These are phyloP conservation scores for Aurelia coerulea DNA, from an alignment of 30 jellyfish, hydroid and myxozoan genomes.

Conservation along the genomic window DNA sequence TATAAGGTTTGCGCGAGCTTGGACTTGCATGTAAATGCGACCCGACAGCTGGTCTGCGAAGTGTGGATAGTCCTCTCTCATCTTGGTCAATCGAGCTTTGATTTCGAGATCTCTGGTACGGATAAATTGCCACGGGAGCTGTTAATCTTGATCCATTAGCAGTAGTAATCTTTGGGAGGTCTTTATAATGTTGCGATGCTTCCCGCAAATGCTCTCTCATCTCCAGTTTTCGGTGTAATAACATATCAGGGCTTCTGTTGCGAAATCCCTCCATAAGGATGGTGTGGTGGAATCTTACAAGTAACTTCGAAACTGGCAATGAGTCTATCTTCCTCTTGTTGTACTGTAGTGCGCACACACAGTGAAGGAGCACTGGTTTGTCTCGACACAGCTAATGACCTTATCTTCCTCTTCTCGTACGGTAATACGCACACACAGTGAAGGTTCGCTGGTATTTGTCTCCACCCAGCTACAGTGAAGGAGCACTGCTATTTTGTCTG, in stretches of 20 bases:
- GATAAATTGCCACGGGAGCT: slow-evolving; percentile 63
- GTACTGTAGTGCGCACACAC: too few relatives aligned
- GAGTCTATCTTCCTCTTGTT: too few relatives aligned
- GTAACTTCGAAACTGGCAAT: too few relatives aligned
- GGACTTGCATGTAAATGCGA: not conserved
- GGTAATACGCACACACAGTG: too few relatives aligned
- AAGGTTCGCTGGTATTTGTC: too few relatives aligned
- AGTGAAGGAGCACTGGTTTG: too few relatives aligned
- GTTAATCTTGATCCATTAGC: slow-evolving; percentile 46
- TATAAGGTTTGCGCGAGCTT: slow-evolving; percentile 41
- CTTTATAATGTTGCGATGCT: not conserved
- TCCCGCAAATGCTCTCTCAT: slow-evolving; percentile 28
- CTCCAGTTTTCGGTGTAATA: not conserved
- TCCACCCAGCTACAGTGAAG: too few relatives aligned
- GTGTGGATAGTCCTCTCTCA: slow-evolving; percentile 15
- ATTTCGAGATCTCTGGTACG: slow-evolving; percentile 39
- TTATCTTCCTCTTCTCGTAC: too few relatives aligned
- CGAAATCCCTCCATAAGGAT: slow-evolving; percentile 1
- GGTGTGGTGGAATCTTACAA: not conserved
- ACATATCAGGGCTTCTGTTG: not conserved
- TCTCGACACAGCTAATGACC: too few relatives aligned
- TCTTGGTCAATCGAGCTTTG: slow-evolving; percentile 19
- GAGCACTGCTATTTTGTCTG: too few relatives aligned
- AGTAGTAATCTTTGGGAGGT: slow-evolving; percentile 20
- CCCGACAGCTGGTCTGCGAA: slow-evolving; percentile 15